These are phyloP conservation scores for Plagodis dolabraria DNA, from an alignment of 2,888 invertebrate genomes.

Conservation along the genomic window DNA sequence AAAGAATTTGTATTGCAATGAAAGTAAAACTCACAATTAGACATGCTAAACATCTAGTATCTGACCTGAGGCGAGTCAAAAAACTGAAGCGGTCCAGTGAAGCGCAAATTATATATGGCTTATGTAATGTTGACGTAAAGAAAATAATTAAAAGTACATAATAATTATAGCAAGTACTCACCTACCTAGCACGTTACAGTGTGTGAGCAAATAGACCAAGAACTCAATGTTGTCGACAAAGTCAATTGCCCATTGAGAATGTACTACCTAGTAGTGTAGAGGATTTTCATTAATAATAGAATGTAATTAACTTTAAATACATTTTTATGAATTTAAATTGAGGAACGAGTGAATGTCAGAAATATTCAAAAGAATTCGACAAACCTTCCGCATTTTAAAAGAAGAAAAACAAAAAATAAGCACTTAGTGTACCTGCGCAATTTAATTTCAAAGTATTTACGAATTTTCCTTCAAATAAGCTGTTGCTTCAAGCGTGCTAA, in stretches of 20 bases:
- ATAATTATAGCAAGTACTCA: constrained; percentile 40
- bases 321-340: constrained; percentile 3
- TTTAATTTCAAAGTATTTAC: not conserved
- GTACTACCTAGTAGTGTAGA: constrained; percentile 7
- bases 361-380: not conserved
- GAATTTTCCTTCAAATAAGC: too few relatives aligned
- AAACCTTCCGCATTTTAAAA: not conserved
- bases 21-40: constrained; percentile 14
- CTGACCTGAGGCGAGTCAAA: constrained; percentile 24
- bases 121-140: constrained; percentile 44
- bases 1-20: not conserved
- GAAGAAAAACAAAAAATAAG: too few relatives aligned
- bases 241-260: constrained; percentile 28
- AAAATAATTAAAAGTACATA: constrained; percentile 44
- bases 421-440: too few relatives aligned
- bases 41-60: constrained; percentile 2
- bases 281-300: constrained; percentile 21
- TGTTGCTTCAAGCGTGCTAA: not conserved
- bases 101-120: constrained; percentile 36
- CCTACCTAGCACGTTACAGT: constrained; percentile 51
- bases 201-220: constrained; percentile 60
- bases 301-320: constrained; percentile 8
- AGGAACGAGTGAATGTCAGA: constrained; percentile 8
- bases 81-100: constrained; percentile 30
- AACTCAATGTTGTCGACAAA: constrained; percentile 41